Conservation (phyloP, 64 coral and sea anemone species). For the Montipora foliosa region DNA sequence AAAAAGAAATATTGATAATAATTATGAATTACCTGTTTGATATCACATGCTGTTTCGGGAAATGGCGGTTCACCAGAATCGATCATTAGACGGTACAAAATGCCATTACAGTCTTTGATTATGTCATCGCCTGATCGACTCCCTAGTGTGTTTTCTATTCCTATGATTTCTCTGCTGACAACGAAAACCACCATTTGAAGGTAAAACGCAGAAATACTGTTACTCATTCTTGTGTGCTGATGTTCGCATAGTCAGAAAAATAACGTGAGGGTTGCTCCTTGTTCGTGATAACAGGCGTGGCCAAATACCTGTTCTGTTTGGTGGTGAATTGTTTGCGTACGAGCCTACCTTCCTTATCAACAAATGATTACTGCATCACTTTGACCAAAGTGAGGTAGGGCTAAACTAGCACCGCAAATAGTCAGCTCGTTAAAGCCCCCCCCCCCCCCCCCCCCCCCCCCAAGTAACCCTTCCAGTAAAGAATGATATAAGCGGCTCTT, state of each 20-base stretch:
- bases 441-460: no score
- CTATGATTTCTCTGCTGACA: background rate
- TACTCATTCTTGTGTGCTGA: background rate
- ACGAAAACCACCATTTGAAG: background rate
- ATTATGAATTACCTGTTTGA: background rate
- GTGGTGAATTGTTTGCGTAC: background rate
- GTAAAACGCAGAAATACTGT: background rate
- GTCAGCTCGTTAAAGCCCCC: no score
- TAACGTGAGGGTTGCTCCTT: background rate
- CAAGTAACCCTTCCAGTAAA: no score
- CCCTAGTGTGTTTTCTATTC: background rate
- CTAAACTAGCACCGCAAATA: no score
- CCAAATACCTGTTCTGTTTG: background rate
- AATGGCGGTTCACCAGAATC: conserved; percentile 6
- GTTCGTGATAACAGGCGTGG: background rate
- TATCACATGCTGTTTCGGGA: conserved; percentile 24
- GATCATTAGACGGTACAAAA: conserved; percentile 29
- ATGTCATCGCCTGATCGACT: background rate
- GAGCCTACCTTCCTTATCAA: background rate
- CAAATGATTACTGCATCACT: background rate
- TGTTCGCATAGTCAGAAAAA: background rate
- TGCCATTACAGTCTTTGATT: conserved; percentile 36
- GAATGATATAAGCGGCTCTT: no score
- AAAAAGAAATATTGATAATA: background rate
- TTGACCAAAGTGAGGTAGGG: no score